phyloP scores from a whole-genome alignment of 2,797 vertebrate species.

The Spinus olivaceus region DNA sequence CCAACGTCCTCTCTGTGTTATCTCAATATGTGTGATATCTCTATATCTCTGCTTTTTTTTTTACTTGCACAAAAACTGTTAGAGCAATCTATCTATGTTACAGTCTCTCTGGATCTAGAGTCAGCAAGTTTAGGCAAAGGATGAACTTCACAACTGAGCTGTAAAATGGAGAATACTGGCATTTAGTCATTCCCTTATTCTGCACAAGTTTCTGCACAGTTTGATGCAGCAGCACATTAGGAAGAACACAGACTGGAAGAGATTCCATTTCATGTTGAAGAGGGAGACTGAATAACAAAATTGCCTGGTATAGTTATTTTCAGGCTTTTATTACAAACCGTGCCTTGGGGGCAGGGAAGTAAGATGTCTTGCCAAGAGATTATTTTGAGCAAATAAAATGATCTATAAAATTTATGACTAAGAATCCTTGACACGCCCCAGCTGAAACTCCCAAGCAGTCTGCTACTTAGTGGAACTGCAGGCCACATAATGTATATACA shows the following conservation, averaged over 20 bases:
- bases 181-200: background rate
- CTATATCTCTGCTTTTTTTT: background rate
- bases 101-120: background rate
- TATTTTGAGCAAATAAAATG: constrained; percentile 57
- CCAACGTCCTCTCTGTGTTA: background rate
- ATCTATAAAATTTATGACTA: constrained; percentile 38
- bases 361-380: constrained; percentile 50
- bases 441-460: background rate
- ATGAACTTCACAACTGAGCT: background rate
- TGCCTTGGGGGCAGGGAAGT: constrained; percentile 29
- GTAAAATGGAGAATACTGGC: background rate
- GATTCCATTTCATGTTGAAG: constrained; percentile 11
- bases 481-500: background rate
- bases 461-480: background rate
- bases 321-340: constrained; percentile 30
- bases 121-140: background rate
- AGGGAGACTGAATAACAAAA: constrained; percentile 13
- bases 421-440: background rate
- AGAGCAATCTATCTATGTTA: background rate
- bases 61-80: background rate
- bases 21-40: background rate
- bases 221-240: background rate
- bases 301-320: constrained; percentile 40
- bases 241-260: background rate
- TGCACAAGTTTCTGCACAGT: background rate